Conservation (phyloP, 2,888 invertebrate species). For the Ochropleura leucogaster region DNA sequence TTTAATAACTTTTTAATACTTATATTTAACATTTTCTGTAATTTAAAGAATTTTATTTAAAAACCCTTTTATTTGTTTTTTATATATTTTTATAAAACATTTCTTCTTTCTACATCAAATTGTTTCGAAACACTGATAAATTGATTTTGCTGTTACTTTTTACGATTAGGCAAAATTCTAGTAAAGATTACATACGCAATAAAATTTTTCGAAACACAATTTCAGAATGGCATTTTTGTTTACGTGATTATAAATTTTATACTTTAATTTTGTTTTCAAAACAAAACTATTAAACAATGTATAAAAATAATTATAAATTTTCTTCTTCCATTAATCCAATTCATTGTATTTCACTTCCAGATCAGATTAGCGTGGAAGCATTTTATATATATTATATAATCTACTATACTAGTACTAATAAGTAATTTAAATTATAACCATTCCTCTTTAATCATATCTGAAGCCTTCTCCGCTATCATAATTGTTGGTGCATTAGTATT, state of each 20-base stretch:
- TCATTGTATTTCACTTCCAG: not conserved
- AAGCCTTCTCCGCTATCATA: constrained; percentile 96
- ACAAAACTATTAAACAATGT: too few relatives aligned
- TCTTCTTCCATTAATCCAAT: not conserved
- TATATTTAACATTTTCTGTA: too few relatives aligned
- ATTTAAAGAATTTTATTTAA: too few relatives aligned
- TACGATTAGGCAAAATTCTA: not conserved
- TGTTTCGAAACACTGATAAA: not conserved
- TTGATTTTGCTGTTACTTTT: not conserved
- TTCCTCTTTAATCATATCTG: constrained; percentile 94
- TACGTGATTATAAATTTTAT: too few relatives aligned
- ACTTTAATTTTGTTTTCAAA: too few relatives aligned
- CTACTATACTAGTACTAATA: not conserved
- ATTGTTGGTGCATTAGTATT: constrained; percentile 96
- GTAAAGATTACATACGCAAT: not conserved
- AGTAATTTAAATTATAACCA: constrained; percentile 69
- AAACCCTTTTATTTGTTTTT: not conserved
- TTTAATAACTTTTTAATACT: too few relatives aligned
- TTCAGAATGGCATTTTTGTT: not conserved
- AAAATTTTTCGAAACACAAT: not conserved
- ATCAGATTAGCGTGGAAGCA: constrained; percentile 25
- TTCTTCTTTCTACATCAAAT: not conserved
- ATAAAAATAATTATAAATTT: too few relatives aligned
- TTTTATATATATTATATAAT: not conserved
- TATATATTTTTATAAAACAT: not conserved